Evolutionary conservation across 2,113 vertebrate genomes (phyloP), one percentile per base, ranked within the genome.

Genomic region (Indri indri): DNA sequence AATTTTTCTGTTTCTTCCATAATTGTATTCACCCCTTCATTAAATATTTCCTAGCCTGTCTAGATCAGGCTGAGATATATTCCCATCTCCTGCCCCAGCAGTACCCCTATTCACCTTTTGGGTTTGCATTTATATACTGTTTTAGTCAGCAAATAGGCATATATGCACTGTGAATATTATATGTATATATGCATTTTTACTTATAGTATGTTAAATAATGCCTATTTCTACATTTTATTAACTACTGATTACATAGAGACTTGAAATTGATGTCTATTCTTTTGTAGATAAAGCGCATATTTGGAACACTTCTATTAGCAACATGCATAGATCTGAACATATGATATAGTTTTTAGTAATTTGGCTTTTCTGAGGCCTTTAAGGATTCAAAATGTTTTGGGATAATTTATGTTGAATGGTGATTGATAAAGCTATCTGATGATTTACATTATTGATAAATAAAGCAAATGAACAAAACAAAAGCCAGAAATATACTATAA

Each of bases 371-470:
- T 70, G 18, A 65, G 16, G 2, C 9, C 25, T 63, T 32, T 32
- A 80, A 59, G 16, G 13, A 25, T 63, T 70, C n/a, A 61, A 66
- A 22, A 30, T 91, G 6, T 42, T 76, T 85, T 50, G 45, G 16
- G 12, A 8, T 34, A 70, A 77, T 63, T 86, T 11, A 23, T 57
- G 34, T 32, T 66, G 6, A 85, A 25, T 70, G 13, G 68, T 22
- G 1, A 42, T 50, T 80, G 8, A 54, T 74, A 25, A 90, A 22
- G 4, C 3, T 70, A 9, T 3, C 17, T 42, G 11, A 84, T 25
- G 32, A 71, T 50, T 73, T 79, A 54, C 3, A 27, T 82, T 81
- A 80, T 80, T 83, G 5, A n/a, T 82, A 86, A 92, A 90, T 73
- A 54, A 5, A 50, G 3, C 25, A 92, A 40, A 34, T 0, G 17